Percentiles rank a stretch among this genome's conserved stretches.
These are phyloP conservation scores for Epistrophe eligans DNA, from an alignment of 2,888 invertebrate species.

Conservation along the genomic window DNA sequence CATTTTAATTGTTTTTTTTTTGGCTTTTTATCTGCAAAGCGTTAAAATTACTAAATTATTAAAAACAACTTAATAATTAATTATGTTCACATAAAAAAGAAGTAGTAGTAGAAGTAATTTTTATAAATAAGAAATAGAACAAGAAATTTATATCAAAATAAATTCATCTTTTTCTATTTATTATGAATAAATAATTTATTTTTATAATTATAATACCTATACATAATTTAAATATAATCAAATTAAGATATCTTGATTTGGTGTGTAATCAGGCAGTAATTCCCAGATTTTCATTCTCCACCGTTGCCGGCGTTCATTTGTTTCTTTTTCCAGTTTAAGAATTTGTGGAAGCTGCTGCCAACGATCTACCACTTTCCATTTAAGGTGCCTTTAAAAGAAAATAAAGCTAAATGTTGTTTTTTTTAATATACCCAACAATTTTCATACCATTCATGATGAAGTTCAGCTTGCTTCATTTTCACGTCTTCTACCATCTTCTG, in stretches of 20 bases:
- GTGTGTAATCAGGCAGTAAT: constrained; percentile 89
- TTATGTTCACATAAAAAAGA: not conserved
- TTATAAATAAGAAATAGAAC: too few relatives aligned
- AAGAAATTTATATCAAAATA: too few relatives aligned
- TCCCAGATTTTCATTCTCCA: constrained; percentile 90
- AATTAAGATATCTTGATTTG: constrained; percentile 79
- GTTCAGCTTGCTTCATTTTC: constrained; percentile 83
- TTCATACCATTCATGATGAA: constrained; percentile 83
- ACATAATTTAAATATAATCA: too few relatives aligned
- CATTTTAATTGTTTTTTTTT: not conserved
- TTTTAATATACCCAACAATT: not conserved
- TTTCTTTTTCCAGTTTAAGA: constrained; percentile 87
- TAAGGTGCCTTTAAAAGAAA: constrained; percentile 81
- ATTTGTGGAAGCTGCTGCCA: constrained; percentile 89
- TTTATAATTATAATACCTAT: too few relatives aligned
- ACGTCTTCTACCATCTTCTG: constrained; percentile 84
- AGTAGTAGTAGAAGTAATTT: too few relatives aligned
- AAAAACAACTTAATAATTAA: not conserved
- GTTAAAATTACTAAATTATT: constrained; percentile 61
- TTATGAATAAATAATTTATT: too few relatives aligned
- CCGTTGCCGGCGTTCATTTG: constrained; percentile 88
- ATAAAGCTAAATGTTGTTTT: not conserved
- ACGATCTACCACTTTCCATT: constrained; percentile 85
- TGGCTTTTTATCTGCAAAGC: constrained; percentile 42
- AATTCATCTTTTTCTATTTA: too few relatives aligned